phyloP scores from a whole-genome alignment of 2,888 invertebrate genomes.

The Lasioglossum lativentre region DNA sequence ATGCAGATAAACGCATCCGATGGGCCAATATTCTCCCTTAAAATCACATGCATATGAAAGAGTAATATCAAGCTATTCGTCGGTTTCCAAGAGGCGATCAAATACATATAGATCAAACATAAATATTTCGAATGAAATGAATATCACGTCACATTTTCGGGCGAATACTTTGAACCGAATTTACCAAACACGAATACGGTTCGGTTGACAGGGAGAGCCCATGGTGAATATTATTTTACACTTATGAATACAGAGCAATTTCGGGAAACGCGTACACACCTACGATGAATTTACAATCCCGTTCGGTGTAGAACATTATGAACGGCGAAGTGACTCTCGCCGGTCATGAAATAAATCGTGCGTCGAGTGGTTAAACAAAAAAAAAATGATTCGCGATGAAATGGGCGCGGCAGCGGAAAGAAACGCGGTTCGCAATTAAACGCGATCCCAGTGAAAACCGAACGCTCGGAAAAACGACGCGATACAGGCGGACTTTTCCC shows the following conservation, averaged over 20 bases:
- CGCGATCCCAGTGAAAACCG: background rate
- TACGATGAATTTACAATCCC: background rate
- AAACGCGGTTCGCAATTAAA: background rate
- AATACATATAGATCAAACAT: no score
- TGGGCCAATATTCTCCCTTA: no score
- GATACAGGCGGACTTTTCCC: no score
- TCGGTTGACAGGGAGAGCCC: background rate
- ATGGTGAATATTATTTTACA: no score
- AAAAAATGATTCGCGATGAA: background rate
- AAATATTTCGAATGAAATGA: no score
- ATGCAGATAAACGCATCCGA: no score
- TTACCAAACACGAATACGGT: background rate
- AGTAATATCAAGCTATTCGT: no score
- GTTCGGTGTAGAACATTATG: background rate
- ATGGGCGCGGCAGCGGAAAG: background rate
- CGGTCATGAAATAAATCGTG: background rate
- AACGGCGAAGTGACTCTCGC: background rate
- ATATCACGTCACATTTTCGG: no score
- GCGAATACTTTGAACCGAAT: background rate
- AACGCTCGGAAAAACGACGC: background rate
- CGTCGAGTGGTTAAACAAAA: background rate
- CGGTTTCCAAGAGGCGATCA: no score
- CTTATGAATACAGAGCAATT: no score
- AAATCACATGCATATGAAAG: no score
- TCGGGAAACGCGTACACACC: no score